phyloP scores from a whole-genome alignment of 2,888 invertebrate species.

The Sthenelais limicola region DNA sequence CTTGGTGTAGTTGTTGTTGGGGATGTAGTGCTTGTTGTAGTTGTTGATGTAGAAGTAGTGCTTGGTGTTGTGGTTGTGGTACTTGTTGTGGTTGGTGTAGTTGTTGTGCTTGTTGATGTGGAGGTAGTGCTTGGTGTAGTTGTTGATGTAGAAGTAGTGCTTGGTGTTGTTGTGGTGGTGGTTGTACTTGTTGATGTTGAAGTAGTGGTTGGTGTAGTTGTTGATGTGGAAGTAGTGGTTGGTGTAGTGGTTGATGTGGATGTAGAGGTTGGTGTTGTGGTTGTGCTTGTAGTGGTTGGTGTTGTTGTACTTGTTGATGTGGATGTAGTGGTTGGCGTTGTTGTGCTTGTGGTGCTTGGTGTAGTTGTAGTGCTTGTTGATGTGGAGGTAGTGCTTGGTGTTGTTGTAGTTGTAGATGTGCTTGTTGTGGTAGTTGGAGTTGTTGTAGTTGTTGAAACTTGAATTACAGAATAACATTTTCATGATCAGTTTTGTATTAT shows the following conservation, averaged over 20 bases:
- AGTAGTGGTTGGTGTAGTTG: background rate
- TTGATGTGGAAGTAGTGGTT: background rate
- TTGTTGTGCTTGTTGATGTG: conserved; percentile 1
- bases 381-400: background rate
- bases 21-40: background rate
- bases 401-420: background rate
- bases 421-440: background rate
- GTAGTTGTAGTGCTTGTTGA: background rate
- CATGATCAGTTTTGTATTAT: no score
- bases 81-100: background rate
- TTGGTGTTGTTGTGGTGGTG: background rate
- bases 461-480: no score
- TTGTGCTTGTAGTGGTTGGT: background rate
- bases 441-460: background rate
- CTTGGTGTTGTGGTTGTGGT: background rate
- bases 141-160: background rate
- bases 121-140: background rate
- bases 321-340: no score
- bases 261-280: background rate
- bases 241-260: background rate
- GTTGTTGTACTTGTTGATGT: no score
- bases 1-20: background rate
- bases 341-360: background rate
- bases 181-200: background rate
- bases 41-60: conserved; percentile 4